These are phyloP conservation scores for Macroglossus sobrinus DNA, from an alignment of 2,113 vertebrate genomes.

Conservation along the genomic window DNA sequence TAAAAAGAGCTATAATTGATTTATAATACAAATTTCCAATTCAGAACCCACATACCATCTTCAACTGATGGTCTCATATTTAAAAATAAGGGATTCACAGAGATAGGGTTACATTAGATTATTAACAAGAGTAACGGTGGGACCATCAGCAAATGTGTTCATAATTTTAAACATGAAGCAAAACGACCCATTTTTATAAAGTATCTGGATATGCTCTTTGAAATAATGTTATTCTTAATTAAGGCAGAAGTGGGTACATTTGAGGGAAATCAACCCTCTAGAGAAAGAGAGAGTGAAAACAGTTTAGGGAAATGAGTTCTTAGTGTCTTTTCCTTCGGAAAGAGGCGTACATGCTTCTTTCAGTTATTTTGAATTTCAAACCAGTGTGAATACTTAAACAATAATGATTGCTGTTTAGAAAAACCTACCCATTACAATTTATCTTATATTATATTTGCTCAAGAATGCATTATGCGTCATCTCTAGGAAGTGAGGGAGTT, in stretches of 20 bases:
- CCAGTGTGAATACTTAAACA: neutral
- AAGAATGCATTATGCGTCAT: neutral
- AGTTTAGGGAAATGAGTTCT: constrained; percentile 38
- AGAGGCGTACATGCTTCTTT: neutral
- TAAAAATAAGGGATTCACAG: neutral
- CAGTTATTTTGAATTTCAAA: constrained; percentile 23
- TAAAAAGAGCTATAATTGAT: neutral
- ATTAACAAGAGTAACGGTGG: neutral
- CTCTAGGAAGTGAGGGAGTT: neutral
- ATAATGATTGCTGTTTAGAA: neutral
- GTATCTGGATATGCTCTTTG: neutral
- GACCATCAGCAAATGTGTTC: neutral
- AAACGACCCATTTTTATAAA: constrained; percentile 1
- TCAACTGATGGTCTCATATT: neutral
- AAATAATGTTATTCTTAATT: constrained; percentile 65
- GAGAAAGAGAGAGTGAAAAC: constrained; percentile 24
- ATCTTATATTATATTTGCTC: neutral
- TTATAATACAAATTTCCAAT: neutral
- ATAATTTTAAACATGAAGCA: constrained; percentile 21
- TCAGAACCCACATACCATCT: neutral
- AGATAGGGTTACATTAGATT: neutral
- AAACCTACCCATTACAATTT: neutral
- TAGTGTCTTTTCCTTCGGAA: neutral
- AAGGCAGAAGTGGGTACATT: constrained; percentile 46
- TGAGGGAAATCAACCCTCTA: constrained; percentile 65